Evolutionary conservation across 1,140 invertebrate genomes (phyloP).

Genomic region (Carposina sasakii): DNA sequence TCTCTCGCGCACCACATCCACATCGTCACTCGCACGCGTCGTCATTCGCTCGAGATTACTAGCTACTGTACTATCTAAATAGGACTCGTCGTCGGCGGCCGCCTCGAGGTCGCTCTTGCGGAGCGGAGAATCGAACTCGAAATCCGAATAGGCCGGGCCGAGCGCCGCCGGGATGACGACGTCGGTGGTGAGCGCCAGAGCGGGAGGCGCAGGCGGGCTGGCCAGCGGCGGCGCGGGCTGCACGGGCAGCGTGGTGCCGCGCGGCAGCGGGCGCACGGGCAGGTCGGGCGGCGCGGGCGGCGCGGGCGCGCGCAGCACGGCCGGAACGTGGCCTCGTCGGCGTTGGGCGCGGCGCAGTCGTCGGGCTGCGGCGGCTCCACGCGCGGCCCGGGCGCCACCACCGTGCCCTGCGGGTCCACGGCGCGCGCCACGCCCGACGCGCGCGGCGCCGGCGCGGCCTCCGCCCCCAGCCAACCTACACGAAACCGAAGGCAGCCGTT

Average conservation of each 20-base stretch:
- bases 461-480: constrained; percentile 79
- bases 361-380: constrained; percentile 71
- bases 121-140: neutral
- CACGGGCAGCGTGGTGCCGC: constrained; percentile 56
- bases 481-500: constrained; percentile 83
- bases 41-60: no score
- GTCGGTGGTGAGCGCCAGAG: constrained; percentile 38
- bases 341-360: constrained; percentile 74
- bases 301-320: constrained; percentile 68
- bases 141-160: constrained; percentile 1
- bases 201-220: constrained; percentile 19
- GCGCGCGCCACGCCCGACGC: constrained; percentile 75
- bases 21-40: no score
- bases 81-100: no score
- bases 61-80: no score
- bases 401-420: constrained; percentile 81
- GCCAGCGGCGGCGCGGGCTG: constrained; percentile 29
- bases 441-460: constrained; percentile 40
- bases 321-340: constrained; percentile 76
- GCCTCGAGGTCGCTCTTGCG: no score
- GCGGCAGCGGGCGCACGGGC: constrained; percentile 42
- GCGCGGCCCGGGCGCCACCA: constrained; percentile 70
- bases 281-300: constrained; percentile 29
- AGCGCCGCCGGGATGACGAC: constrained; percentile 57
- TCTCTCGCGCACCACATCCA: constrained; percentile 18